phyloP scores from a whole-genome alignment of 2,113 vertebrate species.

The Dipodomys ordii region DNA sequence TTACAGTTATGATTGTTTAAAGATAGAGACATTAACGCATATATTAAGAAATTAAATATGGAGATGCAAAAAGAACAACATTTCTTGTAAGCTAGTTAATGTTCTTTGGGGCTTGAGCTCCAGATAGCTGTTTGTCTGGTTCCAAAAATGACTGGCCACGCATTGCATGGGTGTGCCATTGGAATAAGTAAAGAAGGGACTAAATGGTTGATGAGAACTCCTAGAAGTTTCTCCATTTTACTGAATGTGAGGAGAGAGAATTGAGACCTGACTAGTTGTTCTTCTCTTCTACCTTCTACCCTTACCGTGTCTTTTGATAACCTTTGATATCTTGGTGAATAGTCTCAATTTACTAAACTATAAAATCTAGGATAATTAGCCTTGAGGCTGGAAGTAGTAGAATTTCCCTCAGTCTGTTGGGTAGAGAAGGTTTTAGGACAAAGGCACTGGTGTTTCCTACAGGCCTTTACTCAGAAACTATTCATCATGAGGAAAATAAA shows the following conservation, averaged over 20 bases:
- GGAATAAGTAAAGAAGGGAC: neutral
- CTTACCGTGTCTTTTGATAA: neutral
- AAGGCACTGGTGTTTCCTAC: neutral
- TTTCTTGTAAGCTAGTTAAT: too few species aligned
- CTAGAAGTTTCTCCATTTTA: neutral
- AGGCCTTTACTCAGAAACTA: too few species aligned
- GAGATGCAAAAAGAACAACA: too few species aligned
- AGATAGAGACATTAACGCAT: too few species aligned
- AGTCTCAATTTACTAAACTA: neutral
- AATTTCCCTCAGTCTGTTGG: neutral
- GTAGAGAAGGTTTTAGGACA: neutral
- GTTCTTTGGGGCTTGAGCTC: too few species aligned
- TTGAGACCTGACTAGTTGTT: accelerated
- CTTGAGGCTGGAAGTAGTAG: neutral
- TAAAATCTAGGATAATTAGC: neutral
- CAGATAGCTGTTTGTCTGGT: too few species aligned
- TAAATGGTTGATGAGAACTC: neutral
- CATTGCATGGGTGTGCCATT: neutral
- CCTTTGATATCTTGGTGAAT: neutral
- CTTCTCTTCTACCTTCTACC: too few species aligned
- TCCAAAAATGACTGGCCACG: too few species aligned
- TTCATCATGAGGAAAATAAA: too few species aligned
- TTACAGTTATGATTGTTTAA: too few species aligned
- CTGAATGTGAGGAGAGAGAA: neutral
- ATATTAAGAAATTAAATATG: too few species aligned